Conservation (phyloP, 2,113 vertebrate genomes). For the Oreocharis arfaki region DNA sequence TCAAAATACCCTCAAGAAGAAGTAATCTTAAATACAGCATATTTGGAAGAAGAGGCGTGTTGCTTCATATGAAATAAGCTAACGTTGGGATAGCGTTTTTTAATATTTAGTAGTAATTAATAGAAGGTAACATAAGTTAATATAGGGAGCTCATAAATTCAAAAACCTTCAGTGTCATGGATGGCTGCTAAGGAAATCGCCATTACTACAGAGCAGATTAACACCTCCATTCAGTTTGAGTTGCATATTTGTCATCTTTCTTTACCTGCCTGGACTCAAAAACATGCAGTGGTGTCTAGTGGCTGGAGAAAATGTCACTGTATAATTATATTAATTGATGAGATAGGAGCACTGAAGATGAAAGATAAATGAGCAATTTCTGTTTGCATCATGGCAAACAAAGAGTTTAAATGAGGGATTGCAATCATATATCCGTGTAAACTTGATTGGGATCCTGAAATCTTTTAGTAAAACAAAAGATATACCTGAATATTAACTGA, state of each 20-base stretch:
- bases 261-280: neutral
- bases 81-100: neutral
- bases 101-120: neutral
- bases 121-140: neutral
- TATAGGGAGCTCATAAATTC: neutral
- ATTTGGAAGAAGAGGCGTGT: no score
- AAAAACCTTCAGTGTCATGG: neutral
- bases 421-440: neutral
- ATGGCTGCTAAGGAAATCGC: neutral
- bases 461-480: neutral
- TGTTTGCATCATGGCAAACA: neutral
- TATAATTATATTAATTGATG: neutral
- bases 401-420: neutral
- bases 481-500: neutral
- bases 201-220: neutral
- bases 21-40: neutral
- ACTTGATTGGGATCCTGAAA: neutral
- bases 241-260: neutral
- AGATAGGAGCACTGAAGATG: neutral
- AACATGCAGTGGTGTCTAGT: neutral
- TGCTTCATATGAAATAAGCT: neutral
- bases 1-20: neutral
- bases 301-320: neutral
- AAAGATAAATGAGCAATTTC: neutral
- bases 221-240: neutral